Evolutionary conservation across 1,140 invertebrate species (phyloP), one percentile per base, ranked within the genome.

Genomic region (Marisa cornuarietis): DNA sequence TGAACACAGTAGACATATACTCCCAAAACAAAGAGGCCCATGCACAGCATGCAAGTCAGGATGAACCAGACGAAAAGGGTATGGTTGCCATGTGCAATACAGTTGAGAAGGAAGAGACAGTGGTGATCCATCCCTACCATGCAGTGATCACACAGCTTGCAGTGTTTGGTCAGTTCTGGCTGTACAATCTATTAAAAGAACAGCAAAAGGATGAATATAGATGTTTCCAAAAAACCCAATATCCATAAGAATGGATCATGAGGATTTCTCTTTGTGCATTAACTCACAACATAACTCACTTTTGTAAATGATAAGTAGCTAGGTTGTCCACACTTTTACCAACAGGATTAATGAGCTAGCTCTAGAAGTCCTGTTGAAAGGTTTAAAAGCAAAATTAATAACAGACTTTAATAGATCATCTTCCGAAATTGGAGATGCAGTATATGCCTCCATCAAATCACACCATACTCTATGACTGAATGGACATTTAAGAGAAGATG

Each of bases 121-220:
- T 91, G 90, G 72, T 91, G 90, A 76, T 91, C 90, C 83, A 89
- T 86, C 61, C 86, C 78, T 18, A 82, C 31, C 54, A 81, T 84
- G 73, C 89, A 90, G 14, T 73, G 65, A 26, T 87, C 84, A 82
- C 89, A 90, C 14, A 90, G 81, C 51, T 82, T 83, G 82, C 89
- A 90, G 78, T 90, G 88, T 75, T 90, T 88, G 14, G 83, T 86
- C 72, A 73, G 49, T 1, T 68, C 20, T 0, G 81, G 79, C 63
- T 80, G 76, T 0, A 87, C 82, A 73, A 87, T 82, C 88, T 89
- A 84, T 9, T 77, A 79, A 82, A 77, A 9, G 73, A 61, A 58
- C 71, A 71, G 24, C 14, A 78, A 74, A 31, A 78, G 69, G 22
- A 62, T 42, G n/a, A n/a, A 74, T 51, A 74, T 3, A 54, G 22